Evolutionary conservation across 2,113 vertebrate species (phyloP), one percentile per base, ranked within the genome.

Genomic region (Gambusia affinis): DNA sequence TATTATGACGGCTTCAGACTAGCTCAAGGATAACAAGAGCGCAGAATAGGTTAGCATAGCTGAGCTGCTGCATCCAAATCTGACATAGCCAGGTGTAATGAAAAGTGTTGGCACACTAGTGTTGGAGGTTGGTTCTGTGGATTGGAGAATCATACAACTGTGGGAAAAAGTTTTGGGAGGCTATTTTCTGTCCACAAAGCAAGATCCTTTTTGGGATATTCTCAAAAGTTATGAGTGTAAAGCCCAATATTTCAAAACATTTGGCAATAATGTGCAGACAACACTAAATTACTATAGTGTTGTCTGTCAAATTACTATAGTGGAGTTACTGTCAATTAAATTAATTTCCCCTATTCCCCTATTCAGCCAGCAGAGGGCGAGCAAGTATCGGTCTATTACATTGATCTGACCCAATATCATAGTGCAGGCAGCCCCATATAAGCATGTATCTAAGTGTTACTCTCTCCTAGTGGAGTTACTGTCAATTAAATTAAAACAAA

Each of bases 341-440:
- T 27, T 27, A 27, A 27, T 27, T 27, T 27, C 27, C 27, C 27
- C 27, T 17, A 57, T 70, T 67, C 33, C 68, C 22, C 7, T 33
- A 24, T 64, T 75, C 22, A 70, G 37, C 88, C 92, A 91, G 83
- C 75, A 92, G 92, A 75, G 87, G 90, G 90, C 74, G 30, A 67
- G 11, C 74, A 60, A 69, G 60, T 60, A 22, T 33, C 67, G 0
- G 17, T 47, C 51, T 57, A 57, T 11, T 24, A 51, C 7, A 35
- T 27, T 39, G 22, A 14, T 60, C 8, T 37, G 64, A 8, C n/a
- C 39, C 64, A 27, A 27, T 11, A 12, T 29, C 28, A 67, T 54
- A 57, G 28, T 33, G 19, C 11, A 44, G 35, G 7, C 2, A 27
- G 14, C n/a, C 31, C 28, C 24, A 33, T 31, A 31, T 24, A 57